phyloP scores from a whole-genome alignment of 1,140 invertebrate genomes.

The Caerostris extrusa region DNA sequence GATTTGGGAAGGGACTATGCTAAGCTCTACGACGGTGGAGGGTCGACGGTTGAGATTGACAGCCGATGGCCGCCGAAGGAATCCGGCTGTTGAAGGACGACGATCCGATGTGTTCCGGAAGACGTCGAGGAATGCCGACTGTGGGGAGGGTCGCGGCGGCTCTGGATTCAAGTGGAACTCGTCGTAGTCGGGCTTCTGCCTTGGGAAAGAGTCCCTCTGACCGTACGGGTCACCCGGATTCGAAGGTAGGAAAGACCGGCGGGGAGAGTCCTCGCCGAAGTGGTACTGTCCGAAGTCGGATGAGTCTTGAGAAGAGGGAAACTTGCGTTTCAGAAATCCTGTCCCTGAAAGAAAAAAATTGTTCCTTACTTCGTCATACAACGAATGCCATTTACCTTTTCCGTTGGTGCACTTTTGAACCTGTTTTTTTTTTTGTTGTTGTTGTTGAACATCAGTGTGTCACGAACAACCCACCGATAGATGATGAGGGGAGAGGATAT shows the following conservation, averaged over 20 bases:
- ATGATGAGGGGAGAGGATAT: no score
- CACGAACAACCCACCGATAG: no score
- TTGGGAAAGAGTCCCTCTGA: no score
- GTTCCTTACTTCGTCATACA: no score
- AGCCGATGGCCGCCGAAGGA: slow-evolving; percentile 62
- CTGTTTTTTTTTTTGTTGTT: no score
- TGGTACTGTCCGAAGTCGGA: slow-evolving; percentile 14
- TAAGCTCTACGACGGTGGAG: slow-evolving; percentile 53
- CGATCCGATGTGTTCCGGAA: slow-evolving; percentile 72
- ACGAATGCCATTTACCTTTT: no score
- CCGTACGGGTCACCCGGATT: neutral
- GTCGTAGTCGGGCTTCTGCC: slow-evolving; percentile 65
- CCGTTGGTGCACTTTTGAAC: no score
- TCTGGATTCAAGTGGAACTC: slow-evolving; percentile 54
- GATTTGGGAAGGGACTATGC: slow-evolving; percentile 39
- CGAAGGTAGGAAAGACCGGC: slow-evolving; percentile 11
- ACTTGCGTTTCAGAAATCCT: slow-evolving; percentile 52
- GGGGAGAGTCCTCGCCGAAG: slow-evolving; percentile 23
- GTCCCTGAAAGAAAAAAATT: slow-evolving; percentile 45
- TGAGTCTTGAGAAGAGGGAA: slow-evolving; percentile 46
- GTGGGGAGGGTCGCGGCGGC: slow-evolving; percentile 5
- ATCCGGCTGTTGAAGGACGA: slow-evolving; percentile 62
- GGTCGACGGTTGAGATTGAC: slow-evolving; percentile 27
- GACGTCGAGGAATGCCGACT: slow-evolving; percentile 72
- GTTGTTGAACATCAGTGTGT: no score